Conservation (phyloP, 2,888 invertebrate genomes). For the Pogonocherus hispidulus region DNA sequence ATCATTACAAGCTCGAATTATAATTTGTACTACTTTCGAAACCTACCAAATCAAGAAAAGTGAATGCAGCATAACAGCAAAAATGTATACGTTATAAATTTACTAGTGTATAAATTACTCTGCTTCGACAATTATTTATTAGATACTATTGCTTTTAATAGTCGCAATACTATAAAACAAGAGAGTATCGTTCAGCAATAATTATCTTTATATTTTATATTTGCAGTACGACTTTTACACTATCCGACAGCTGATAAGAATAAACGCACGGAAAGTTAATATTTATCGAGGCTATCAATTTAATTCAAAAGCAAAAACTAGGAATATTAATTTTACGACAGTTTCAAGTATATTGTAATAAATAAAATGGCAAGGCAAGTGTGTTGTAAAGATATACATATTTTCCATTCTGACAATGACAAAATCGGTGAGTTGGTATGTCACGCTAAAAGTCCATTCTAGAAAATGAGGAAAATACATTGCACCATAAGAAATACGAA, state of each 20-base stretch:
- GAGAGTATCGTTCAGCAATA: background rate
- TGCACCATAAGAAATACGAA: too few relatives aligned
- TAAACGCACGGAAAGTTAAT: background rate
- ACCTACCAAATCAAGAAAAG: conserved; percentile 24
- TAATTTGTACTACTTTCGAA: conserved; percentile 26
- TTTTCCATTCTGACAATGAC: background rate
- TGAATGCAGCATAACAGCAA: background rate
- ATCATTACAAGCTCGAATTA: conserved; percentile 12
- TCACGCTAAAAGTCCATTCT: too few relatives aligned
- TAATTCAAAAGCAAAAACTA: background rate
- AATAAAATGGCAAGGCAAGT: background rate
- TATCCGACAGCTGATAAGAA: background rate
- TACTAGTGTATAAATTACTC: conserved; percentile 20
- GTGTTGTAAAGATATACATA: background rate
- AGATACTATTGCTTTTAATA: background rate
- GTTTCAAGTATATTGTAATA: background rate
- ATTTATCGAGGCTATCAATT: background rate
- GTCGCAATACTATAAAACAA: conserved; percentile 3
- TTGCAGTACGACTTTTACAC: background rate
- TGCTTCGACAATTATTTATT: conserved; percentile 17
- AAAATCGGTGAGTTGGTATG: background rate
- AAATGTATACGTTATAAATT: conserved; percentile 4
- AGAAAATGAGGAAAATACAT: too few relatives aligned
- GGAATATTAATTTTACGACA: background rate
- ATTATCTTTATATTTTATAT: background rate